Conservation (phyloP, 2,113 vertebrate genomes). For the Sphaerodactylus townsendi region DNA sequence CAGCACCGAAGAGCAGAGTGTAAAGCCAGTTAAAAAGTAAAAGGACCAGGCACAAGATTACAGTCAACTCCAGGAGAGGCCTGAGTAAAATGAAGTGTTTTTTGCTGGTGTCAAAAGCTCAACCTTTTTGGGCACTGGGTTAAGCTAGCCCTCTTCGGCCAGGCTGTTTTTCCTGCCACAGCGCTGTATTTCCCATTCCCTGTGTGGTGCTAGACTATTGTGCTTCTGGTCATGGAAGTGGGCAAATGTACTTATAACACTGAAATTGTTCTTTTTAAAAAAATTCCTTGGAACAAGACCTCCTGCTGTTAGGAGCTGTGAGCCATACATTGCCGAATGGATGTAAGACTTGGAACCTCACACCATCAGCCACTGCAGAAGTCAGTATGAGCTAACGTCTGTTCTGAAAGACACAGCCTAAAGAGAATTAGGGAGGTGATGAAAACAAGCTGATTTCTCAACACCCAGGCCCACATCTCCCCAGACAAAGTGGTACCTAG, state of each 20-base stretch:
- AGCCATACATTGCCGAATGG: conserved; percentile 31
- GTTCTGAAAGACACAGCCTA: conserved; percentile 41
- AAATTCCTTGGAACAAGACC: neutral
- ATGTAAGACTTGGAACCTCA: conserved; percentile 50
- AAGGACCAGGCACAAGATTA: no score
- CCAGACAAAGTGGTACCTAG: neutral
- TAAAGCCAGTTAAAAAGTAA: no score
- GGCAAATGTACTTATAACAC: neutral
- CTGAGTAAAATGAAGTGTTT: no score
- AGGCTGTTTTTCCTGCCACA: neutral
- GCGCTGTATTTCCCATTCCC: neutral
- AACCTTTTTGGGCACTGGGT: no score
- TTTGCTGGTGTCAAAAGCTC: no score
- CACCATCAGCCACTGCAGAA: conserved; percentile 18
- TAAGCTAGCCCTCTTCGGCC: neutral
- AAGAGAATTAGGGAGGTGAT: conserved; percentile 73
- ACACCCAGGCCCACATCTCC: conserved; percentile 31
- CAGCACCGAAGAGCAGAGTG: no score
- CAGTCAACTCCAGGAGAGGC: no score
- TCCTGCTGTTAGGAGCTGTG: accelerated
- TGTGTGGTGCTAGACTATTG: neutral
- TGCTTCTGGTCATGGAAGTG: neutral
- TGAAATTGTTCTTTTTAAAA: neutral
- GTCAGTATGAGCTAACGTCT: conserved; percentile 72
- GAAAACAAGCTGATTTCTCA: conserved; percentile 69